Evolutionary conservation across 2,888 invertebrate species (phyloP).

Genomic region (Helobdella robusta): DNA sequence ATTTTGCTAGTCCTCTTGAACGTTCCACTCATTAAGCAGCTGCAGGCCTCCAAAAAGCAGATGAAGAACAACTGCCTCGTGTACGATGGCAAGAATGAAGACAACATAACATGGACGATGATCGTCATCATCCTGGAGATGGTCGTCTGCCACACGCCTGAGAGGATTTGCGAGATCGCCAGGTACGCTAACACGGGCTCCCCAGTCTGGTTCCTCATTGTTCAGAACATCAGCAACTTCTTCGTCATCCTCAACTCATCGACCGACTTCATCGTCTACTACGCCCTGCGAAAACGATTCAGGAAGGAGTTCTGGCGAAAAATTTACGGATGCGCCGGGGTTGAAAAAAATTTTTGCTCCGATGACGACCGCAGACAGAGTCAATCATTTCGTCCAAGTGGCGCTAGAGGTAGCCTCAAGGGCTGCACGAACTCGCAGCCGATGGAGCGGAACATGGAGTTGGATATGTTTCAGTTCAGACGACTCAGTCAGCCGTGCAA

Average conservation of each 20-base stretch:
- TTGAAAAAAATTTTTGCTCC: constrained; percentile 3
- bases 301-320: constrained; percentile 21
- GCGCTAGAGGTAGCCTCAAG: too few relatives aligned
- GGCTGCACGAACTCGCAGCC: neutral
- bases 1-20: constrained; percentile 25
- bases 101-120: constrained; percentile 28
- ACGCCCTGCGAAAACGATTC: constrained; percentile 22
- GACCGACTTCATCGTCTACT: constrained; percentile 28
- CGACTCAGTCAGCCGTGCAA: too few relatives aligned
- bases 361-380: constrained; percentile 5
- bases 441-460: neutral
- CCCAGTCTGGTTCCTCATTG: constrained; percentile 14
- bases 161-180: constrained; percentile 20
- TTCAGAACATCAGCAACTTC: constrained; percentile 24
- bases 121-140: constrained; percentile 27
- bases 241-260: constrained; percentile 27
- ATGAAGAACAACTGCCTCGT: constrained; percentile 24
- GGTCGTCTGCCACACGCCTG: constrained; percentile 18
- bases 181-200: constrained; percentile 15
- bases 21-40: constrained; percentile 26
- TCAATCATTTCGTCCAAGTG: too few relatives aligned
- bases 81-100: constrained; percentile 27
- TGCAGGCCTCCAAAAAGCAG: constrained; percentile 23
- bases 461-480: too few relatives aligned
- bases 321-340: constrained; percentile 7